These are phyloP conservation scores for Alaudala cheleensis DNA, from an alignment of 2,113 vertebrate genomes.

Conservation along the genomic window DNA sequence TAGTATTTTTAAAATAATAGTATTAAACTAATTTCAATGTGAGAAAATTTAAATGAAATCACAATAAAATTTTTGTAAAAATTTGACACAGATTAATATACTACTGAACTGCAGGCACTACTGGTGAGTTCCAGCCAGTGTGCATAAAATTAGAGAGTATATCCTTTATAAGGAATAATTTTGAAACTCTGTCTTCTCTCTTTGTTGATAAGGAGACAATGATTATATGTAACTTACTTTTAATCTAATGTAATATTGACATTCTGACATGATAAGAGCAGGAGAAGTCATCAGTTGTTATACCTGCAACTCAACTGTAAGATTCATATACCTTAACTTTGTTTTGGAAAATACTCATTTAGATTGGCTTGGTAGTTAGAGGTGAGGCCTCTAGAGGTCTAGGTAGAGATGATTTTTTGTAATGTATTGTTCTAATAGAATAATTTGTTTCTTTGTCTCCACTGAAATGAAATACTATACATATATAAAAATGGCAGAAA, in stretches of 20 bases:
- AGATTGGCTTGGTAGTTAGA: background rate
- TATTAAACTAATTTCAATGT: background rate
- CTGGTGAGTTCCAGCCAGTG: background rate
- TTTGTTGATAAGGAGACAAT: background rate
- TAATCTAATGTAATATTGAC: background rate
- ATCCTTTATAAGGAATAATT: background rate
- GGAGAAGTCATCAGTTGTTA: background rate
- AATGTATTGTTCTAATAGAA: background rate
- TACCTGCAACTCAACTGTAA: background rate
- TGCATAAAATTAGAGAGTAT: background rate
- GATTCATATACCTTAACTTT: background rate
- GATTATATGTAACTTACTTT: background rate
- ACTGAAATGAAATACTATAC: background rate
- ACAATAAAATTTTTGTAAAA: background rate
- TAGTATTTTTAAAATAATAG: background rate
- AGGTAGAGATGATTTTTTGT: background rate
- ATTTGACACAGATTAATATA: background rate
- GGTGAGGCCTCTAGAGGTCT: background rate
- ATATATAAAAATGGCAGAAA: background rate
- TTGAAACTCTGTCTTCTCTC: background rate
- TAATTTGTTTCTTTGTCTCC: background rate
- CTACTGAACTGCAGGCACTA: background rate
- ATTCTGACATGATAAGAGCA: background rate
- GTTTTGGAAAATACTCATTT: background rate
- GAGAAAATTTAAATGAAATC: background rate